Percentiles rank a stretch among this genome's conserved stretches.
Evolutionary conservation across 2,113 vertebrate species (phyloP).

Genomic region (Phodopus roborovskii): DNA sequence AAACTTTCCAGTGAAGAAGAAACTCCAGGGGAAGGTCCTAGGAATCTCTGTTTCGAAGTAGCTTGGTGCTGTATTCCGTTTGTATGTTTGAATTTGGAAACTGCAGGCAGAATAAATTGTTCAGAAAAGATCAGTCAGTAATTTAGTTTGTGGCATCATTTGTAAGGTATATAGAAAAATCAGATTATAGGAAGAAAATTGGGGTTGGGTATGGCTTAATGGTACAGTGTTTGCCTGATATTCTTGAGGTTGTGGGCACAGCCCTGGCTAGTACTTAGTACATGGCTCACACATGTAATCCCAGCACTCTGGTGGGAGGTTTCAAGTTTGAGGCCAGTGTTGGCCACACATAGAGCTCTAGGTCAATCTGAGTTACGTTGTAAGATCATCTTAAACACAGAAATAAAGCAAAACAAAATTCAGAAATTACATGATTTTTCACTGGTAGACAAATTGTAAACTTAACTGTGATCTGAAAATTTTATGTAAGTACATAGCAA

Average conservation of each 20-base stretch:
- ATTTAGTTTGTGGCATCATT: constrained; percentile 3
- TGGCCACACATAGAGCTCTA: background rate
- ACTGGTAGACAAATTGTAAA: background rate
- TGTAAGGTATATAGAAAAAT: constrained; percentile 10
- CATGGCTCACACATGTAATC: background rate
- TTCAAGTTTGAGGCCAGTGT: background rate
- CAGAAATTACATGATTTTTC: background rate
- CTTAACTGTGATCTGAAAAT: constrained; percentile 21
- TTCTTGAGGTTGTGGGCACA: background rate
- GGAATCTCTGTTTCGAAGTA: background rate
- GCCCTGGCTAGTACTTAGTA: background rate
- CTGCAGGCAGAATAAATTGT: background rate
- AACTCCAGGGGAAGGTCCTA: background rate
- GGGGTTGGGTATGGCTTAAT: background rate
- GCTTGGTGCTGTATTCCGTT: background rate
- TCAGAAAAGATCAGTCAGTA: background rate
- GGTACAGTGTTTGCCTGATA: background rate
- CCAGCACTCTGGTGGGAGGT: background rate
- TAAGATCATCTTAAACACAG: background rate
- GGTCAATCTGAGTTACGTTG: background rate
- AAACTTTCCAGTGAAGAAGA: constrained; percentile 32
- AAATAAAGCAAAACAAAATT: background rate
- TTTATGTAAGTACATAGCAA: constrained; percentile 9
- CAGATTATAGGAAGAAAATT: background rate
- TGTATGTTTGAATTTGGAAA: background rate